A percentile compares a stretch with the other conserved stretches of the same genome.
These are phyloP conservation scores for Liopterus haemorrhoidalis DNA, from an alignment of 2,888 invertebrate species.

Conservation along the genomic window DNA sequence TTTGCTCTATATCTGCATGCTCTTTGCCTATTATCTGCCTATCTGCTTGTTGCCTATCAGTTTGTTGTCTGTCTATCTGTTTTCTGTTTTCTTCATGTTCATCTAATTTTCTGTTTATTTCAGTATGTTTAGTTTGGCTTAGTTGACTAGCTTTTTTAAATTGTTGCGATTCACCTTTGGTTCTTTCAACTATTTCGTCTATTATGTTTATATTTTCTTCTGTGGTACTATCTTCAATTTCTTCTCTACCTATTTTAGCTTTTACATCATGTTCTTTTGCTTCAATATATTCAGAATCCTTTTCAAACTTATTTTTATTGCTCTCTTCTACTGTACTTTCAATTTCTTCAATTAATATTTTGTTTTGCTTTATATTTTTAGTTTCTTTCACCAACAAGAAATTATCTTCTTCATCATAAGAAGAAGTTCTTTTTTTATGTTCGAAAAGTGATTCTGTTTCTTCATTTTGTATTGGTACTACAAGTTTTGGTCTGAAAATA, in stretches of 20 bases:
- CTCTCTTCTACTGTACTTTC: background rate
- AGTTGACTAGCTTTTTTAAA: too few relatives aligned
- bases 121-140: conserved; percentile 30
- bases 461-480: conserved; percentile 12
- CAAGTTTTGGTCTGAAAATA: conserved; percentile 9
- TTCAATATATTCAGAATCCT: conserved; percentile 8
- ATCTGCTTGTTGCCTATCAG: too few relatives aligned
- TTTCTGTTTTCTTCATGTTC: conserved; percentile 12
- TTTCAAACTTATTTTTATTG: conserved; percentile 12
- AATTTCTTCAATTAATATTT: conserved; percentile 14
- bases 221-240: background rate
- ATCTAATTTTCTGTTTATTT: conserved; percentile 4
- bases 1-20: too few relatives aligned
- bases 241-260: background rate
- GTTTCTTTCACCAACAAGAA: conserved; percentile 10
- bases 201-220: too few relatives aligned
- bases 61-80: too few relatives aligned
- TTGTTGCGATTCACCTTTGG: too few relatives aligned
- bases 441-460: conserved; percentile 4
- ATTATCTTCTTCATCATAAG: conserved; percentile 8
- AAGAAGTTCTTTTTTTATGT: background rate
- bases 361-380: conserved; percentile 11
- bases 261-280: conserved; percentile 26
- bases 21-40: too few relatives aligned
- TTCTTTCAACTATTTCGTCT: conserved; percentile 8